Base-by-base conservation (phyloP, 1,140 invertebrate species). In the Holotrichia oblita region DNA sequence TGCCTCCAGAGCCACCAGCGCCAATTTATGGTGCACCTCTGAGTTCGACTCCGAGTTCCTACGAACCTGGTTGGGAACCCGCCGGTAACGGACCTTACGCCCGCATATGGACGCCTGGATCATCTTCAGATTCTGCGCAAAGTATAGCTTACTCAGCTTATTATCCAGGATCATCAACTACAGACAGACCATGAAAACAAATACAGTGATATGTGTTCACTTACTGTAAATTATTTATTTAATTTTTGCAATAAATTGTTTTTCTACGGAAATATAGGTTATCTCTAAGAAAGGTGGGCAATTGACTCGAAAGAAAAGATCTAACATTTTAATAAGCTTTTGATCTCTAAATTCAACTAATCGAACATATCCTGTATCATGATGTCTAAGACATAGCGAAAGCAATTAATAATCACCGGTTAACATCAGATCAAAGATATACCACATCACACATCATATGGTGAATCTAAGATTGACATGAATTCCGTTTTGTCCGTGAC, bases 91-190 rank as follows among this genome's bases (percentile, higher is more conserved):
- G 93, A 10, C 93, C 93, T 0, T 95, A 94, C 85, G 89, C 93
- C 12, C 89, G 94, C 81, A 90, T 93, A 0, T 94, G 93, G 93
- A 92, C 92, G 80, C 89, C 91, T 0, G 84, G 85, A 42, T 76
- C 81, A 41, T 76, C 83, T 10, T 79, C 86, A 42, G 87, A 88
- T 75, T 81, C 83, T 61, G 86, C 89, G 0, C 93, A 94, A 81
- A 93, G 92, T 81, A 86, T 94, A 55, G 94, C 94, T 59, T 96
- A 96, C 86, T 95, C 90, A 83, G 93, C 92, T 3, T 95, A 95
- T 86, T 92, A 93, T 80, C 91, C 92, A 73, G 89, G 90, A 83
- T 83, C 86, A 79, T 85, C 84, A 55, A 84, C 83, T 4, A 79
- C 81, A 17, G 76, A 40, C 12, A 74, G 80, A 74, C 80, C 78